Evolutionary conservation across 1,140 invertebrate species (phyloP).

Genomic region (Saccostrea echinata): DNA sequence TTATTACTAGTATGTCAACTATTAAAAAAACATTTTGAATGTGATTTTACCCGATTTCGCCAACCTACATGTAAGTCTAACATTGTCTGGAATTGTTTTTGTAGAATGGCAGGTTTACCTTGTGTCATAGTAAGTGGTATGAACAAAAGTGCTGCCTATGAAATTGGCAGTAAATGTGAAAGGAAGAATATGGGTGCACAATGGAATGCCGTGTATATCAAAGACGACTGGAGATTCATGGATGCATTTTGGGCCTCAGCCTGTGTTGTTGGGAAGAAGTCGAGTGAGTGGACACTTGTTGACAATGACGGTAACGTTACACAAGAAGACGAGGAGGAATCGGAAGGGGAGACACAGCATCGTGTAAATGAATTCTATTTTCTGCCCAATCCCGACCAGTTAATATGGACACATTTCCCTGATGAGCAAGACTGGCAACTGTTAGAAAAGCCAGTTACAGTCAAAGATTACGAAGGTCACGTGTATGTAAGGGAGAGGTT

Average conservation of each 20-base stretch:
- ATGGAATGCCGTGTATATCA: slow-evolving; percentile 78
- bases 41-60: not conserved
- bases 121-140: slow-evolving; percentile 76
- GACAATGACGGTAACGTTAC: slow-evolving; percentile 71
- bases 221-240: slow-evolving; percentile 75
- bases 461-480: slow-evolving; percentile 66
- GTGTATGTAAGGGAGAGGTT: slow-evolving; percentile 75
- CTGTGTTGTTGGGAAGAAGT: slow-evolving; percentile 73
- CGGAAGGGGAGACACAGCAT: slow-evolving; percentile 73
- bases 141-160: slow-evolving; percentile 78
- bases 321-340: slow-evolving; percentile 69
- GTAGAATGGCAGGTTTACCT: slow-evolving; percentile 74
- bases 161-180: slow-evolving; percentile 72
- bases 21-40: not conserved
- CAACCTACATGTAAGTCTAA: not conserved
- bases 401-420: slow-evolving; percentile 75
- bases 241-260: slow-evolving; percentile 77
- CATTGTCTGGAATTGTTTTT: not conserved
- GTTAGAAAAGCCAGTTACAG: slow-evolving; percentile 63
- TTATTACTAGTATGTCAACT: too few relatives aligned
- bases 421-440: slow-evolving; percentile 75
- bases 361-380: slow-evolving; percentile 78
- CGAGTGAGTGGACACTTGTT: slow-evolving; percentile 75
- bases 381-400: slow-evolving; percentile 73
- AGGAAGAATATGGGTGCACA: slow-evolving; percentile 74